Evolutionary conservation across 2,797 vertebrate species (phyloP), one percentile per base, ranked within the genome.

Genomic region (Anas capensis): DNA sequence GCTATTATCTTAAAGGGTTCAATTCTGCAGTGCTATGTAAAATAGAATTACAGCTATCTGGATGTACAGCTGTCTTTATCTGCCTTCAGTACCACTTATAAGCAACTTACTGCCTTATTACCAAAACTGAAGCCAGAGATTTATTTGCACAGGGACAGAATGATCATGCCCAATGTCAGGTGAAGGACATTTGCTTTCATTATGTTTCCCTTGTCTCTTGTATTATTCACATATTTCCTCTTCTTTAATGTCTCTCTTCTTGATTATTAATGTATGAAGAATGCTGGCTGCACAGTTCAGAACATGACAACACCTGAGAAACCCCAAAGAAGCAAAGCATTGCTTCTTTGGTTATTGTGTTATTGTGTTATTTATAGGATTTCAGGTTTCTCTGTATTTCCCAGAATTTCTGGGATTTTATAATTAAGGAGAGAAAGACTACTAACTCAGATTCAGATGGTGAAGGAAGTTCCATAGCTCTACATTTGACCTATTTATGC

Each of bases 141-240:
- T 16, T 80, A 90, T 95, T 90, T 95, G 82, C 77, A 70, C 66
- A 86, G 92, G 86, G 86, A 93, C 56, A 71, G 88, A 88, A 84
- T 70, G 64, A 90, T 96, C 60, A 29, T 84, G 90, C 71, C 80
- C 93, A 96, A 91, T 91, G 82, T 96, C 86, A 93, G 73, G 65
- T 90, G 93, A 96, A 96, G 83, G 84, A 85, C 95, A 77, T 82
- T 66, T 86, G 27, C 90, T 95, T 91, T 90, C 88, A 91, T 92
- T 94, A 85, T 92, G 89, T 93, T 95, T 86, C 95, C 62, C 91
- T 92, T 94, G 85, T 90, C 94, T 93, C 88, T 81, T 96, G 86
- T 96, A 95, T 97, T 97, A 96, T 96, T 97, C 93, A 96, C 94
- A n/a, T 83, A 94, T 96, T 95, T 96, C 90, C 60, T 85, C 46